Percentiles rank a stretch among this genome's conserved stretches.
Conservation (phyloP, 2,113 vertebrate species). For the Crotalus helleri region DNA sequence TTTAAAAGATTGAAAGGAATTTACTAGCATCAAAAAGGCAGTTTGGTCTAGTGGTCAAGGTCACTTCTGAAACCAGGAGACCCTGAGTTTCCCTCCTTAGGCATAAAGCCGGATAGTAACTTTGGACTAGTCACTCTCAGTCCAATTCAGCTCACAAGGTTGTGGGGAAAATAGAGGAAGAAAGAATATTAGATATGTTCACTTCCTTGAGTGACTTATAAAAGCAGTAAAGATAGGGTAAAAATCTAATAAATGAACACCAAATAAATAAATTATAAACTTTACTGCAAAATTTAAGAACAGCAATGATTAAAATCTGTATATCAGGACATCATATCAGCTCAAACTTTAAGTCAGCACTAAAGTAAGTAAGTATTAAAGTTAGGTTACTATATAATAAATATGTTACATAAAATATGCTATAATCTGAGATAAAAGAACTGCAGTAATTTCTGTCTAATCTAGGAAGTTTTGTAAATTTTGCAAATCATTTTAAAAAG, state of each 20-base stretch:
- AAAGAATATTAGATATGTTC: background rate
- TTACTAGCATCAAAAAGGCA: background rate
- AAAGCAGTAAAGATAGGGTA: background rate
- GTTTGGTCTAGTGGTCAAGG: background rate
- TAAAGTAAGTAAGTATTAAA: background rate
- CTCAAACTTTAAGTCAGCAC: background rate
- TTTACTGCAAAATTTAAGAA: background rate
- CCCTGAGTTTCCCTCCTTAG: too few relatives aligned
- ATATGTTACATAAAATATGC: background rate
- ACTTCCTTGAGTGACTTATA: background rate
- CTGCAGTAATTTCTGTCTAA: background rate
- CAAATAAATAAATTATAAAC: background rate
- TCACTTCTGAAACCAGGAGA: background rate
- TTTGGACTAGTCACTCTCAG: too few relatives aligned
- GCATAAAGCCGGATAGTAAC: too few relatives aligned
- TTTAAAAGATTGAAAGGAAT: background rate
- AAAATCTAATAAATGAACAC: background rate
- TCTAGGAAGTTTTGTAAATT: background rate
- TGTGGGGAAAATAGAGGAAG: background rate
- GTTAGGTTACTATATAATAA: background rate
- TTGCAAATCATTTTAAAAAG: background rate
- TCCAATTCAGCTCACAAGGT: too few relatives aligned
- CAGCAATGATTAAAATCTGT: background rate
- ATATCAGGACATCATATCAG: background rate
- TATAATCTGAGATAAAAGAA: background rate